Evolutionary conservation across 2,888 invertebrate species (phyloP), one percentile per base, ranked within the genome.

Genomic region (Sipunculus nudus): DNA sequence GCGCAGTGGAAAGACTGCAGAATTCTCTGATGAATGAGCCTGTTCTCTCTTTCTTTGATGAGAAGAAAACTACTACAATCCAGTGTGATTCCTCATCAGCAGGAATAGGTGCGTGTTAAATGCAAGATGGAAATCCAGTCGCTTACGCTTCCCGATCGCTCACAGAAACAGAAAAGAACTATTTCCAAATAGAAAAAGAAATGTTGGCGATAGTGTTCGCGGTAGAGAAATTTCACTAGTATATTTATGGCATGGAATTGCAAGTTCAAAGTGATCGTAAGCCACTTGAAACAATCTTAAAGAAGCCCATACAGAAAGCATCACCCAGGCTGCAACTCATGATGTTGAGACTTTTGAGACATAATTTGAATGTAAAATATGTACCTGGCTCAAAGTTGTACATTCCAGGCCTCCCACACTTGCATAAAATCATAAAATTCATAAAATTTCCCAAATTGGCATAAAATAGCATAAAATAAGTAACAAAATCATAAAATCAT

Each of bases 151-250:
- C 68, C 2, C 50, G 68, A 6, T 43, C 69, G 2, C 31, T 68
- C 29, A 68, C 66, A 19, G 56, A 56, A 26, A 52, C 62, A 13
- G 70, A 69, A 48, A 47, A 61, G 23, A 59, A 65, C 5, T 71
- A 71, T 65, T 25, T 41, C 21, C 50, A 50, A 21, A 31, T 38
- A 10, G 65, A 70, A 38, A 67, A 67, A 43, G 69, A 67, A 41
- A 63, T 67, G 61, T 57, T 71, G 2, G 57, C 68, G 29, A 61
- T 71, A 8, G 57, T 68, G 5, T 64, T 58, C 53, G 68, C 59
- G 28, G 40, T 43, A 13, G 47, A 32, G 10, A 67, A 65, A 31
- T 72, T 69, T 46, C 55, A 63, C 46, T 35, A 52, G 1, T 73
- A 68, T 46, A 63, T 71, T 4, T 67, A 66, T 55, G 65, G 70